phyloP scores from a whole-genome alignment of 2,113 vertebrate genomes.

The Morone chrysops region DNA sequence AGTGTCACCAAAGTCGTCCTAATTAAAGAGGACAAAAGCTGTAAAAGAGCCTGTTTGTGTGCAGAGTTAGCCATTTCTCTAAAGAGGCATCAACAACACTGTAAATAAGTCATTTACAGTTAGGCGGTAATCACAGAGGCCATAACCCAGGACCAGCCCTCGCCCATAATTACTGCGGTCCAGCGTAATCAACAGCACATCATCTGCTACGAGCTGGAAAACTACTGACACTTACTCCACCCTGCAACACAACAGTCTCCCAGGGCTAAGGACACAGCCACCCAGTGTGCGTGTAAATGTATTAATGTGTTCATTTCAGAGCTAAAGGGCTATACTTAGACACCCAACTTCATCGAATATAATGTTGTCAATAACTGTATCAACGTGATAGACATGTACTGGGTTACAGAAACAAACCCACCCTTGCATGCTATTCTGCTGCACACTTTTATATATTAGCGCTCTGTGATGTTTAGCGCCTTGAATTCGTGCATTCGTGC shows the following conservation, averaged over 20 bases:
- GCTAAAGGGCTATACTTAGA: conserved; percentile 10
- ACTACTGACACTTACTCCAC: conserved; percentile 73
- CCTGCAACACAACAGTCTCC: conserved; percentile 53
- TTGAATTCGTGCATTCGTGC: not conserved
- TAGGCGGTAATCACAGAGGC: conserved; percentile 79
- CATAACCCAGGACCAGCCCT: conserved; percentile 70
- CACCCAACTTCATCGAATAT: not conserved
- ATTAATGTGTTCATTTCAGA: conserved; percentile 26
- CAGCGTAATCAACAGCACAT: conserved; percentile 79
- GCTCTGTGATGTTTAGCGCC: not conserved
- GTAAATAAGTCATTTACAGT: conserved; percentile 80
- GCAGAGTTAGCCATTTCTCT: conserved; percentile 72
- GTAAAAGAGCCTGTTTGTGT: conserved; percentile 74
- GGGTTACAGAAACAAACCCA: conserved; percentile 8
- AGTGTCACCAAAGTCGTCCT: conserved; percentile 72
- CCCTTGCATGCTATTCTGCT: not conserved
- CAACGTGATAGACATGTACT: not conserved
- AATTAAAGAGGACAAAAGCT: conserved; percentile 78
- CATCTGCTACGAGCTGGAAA: conserved; percentile 77
- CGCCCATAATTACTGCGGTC: conserved; percentile 76
- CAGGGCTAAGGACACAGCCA: conserved; percentile 38
- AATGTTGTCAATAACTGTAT: not conserved
- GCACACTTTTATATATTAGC: not conserved
- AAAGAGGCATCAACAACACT: conserved; percentile 78
- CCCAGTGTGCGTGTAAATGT: conserved; percentile 12